These are phyloP conservation scores for Apodemus speciosus DNA, from an alignment of 2,113 vertebrate species.

Conservation along the genomic window DNA sequence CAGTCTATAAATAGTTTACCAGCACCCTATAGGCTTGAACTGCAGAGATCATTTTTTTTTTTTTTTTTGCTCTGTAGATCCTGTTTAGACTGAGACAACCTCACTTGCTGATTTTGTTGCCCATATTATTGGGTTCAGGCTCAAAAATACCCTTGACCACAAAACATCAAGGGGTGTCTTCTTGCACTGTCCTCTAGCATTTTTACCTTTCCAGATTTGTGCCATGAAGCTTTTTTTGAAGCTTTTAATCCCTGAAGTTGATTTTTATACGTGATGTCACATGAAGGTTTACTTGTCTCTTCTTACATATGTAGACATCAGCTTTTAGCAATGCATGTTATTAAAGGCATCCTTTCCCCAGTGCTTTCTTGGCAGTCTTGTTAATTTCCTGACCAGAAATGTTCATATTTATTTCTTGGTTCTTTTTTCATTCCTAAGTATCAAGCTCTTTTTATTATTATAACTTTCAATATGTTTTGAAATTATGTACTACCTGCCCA, in stretches of 20 bases:
- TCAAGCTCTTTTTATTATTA: neutral
- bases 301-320: neutral
- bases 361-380: neutral
- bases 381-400: neutral
- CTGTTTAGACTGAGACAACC: neutral
- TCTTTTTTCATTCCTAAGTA: neutral
- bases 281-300: neutral
- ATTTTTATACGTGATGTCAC: neutral
- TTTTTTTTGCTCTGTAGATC: neutral
- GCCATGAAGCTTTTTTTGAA: neutral
- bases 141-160: neutral
- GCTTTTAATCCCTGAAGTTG: neutral
- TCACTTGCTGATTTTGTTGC: neutral
- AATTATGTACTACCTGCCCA: neutral
- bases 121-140: neutral
- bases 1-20: neutral
- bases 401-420: neutral
- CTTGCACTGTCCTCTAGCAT: too few species aligned
- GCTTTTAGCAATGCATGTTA: neutral
- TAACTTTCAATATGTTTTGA: neutral
- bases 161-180: neutral
- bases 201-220: neutral
- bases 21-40: neutral
- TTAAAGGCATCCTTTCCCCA: neutral
- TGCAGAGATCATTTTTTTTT: neutral